A percentile compares a stretch with the other conserved stretches of the same genome.
Evolutionary conservation across 2,113 vertebrate genomes (phyloP).

Genomic region (Taurulus bubalis): DNA sequence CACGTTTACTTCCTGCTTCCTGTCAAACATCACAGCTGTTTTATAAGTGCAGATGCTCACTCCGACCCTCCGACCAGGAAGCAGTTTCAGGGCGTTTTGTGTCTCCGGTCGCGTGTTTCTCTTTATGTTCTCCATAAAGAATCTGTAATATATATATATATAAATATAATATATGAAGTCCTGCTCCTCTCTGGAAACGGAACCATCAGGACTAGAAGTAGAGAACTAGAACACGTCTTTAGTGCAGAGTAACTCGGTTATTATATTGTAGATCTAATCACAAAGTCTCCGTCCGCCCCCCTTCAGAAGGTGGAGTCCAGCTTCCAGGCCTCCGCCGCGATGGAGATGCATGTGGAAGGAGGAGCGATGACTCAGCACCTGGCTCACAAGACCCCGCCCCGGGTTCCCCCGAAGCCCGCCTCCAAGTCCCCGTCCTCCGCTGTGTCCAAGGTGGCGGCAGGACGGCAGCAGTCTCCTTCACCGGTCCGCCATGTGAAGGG

Average conservation of each 20-base stretch:
- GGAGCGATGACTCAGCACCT: slow-evolving; percentile 86
- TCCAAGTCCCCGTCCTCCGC: slow-evolving; percentile 91
- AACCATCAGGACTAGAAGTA: not conserved
- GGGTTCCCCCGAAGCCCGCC: slow-evolving; percentile 93
- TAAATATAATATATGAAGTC: too few species aligned
- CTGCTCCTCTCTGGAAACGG: too few species aligned
- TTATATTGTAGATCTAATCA: not conserved
- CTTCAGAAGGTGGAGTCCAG: slow-evolving; percentile 90
- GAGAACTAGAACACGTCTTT: not conserved
- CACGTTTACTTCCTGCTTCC: not conserved
- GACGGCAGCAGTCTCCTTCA: slow-evolving; percentile 95
- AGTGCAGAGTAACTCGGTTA: too few species aligned
- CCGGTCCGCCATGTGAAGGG: slow-evolving; percentile 95
- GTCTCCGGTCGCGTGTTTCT: too few species aligned
- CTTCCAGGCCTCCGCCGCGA: slow-evolving; percentile 90
- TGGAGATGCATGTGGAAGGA: slow-evolving; percentile 91
- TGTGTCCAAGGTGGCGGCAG: slow-evolving; percentile 86
- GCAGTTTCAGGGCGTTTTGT: too few species aligned
- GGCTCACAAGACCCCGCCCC: slow-evolving; percentile 94
- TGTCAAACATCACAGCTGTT: not conserved
- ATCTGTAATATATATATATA: too few species aligned
- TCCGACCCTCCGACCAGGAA: too few species aligned
- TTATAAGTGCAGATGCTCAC: not conserved
- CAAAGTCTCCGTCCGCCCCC: not conserved
- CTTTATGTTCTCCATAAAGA: too few species aligned